A percentile compares a stretch with the other conserved stretches of the same genome.
These are phyloP conservation scores for Umimayanthus kanabou DNA, from an alignment of 92 coral and sea anemone genomes.

Conservation along the genomic window DNA sequence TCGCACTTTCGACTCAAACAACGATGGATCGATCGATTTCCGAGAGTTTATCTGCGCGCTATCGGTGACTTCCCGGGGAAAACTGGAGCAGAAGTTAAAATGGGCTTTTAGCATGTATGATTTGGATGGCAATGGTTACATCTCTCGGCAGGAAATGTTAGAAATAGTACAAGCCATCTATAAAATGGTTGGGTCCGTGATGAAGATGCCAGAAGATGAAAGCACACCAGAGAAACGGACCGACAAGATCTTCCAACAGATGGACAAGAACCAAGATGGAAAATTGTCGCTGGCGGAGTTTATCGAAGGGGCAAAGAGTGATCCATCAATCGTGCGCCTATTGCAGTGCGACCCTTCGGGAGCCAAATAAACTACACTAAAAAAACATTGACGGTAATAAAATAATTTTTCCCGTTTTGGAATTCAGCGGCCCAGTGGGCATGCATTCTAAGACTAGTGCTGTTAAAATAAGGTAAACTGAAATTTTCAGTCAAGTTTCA, in stretches of 20 bases:
- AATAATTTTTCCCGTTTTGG: not conserved
- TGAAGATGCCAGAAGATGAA: conserved; percentile 99
- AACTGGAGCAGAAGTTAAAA: conserved; percentile 87
- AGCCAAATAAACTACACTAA: not conserved
- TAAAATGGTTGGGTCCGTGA: conserved; percentile 96
- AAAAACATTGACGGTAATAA: not conserved
- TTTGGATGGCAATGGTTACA: conserved; percentile 86
- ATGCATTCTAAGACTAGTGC: not conserved
- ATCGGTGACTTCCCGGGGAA: conserved; percentile 94
- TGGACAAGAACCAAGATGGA: conserved; percentile 97
- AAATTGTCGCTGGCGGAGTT: conserved; percentile 90
- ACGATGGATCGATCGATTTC: conserved; percentile 86
- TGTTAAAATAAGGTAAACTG: not conserved
- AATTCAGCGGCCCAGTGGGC: not conserved
- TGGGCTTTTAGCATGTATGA: conserved; percentile 99
- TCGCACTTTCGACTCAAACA: conserved; percentile 90
- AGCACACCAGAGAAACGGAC: conserved; percentile 97
- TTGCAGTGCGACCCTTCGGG: conserved; percentile 89
- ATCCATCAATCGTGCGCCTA: conserved; percentile 93
- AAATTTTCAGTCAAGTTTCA: not conserved
- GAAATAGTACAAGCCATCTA: conserved; percentile 94
- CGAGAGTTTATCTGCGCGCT: conserved; percentile 96
- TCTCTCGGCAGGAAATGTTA: conserved; percentile 83
- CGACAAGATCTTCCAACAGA: conserved; percentile 91
- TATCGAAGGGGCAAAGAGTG: conserved; percentile 98